A percentile compares a stretch with the other conserved stretches of the same genome.
These are phyloP conservation scores for Daubentonia madagascariensis DNA, from an alignment of 2,113 vertebrate species.

Conservation along the genomic window DNA sequence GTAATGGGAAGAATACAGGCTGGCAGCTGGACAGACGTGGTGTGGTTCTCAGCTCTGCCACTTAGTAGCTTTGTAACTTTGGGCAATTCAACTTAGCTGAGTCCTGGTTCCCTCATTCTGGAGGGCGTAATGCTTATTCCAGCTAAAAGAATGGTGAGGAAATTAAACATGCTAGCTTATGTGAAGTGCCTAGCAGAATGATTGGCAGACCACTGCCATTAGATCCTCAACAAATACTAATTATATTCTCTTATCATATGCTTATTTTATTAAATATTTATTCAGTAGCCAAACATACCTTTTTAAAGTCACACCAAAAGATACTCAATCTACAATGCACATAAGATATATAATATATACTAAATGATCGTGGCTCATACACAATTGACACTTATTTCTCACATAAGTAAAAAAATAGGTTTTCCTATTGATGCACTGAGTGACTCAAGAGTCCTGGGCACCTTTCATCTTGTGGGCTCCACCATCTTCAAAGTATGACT, in stretches of 20 bases:
- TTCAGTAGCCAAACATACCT: not conserved
- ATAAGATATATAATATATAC: not conserved
- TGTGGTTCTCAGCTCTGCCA: not conserved
- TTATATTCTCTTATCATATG: not conserved
- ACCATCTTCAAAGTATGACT: not conserved
- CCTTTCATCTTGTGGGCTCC: not conserved
- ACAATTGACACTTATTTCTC: not conserved
- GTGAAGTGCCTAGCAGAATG: not conserved
- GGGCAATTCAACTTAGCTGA: not conserved
- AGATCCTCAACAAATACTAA: not conserved
- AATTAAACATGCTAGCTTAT: not conserved
- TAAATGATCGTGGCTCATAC: not conserved
- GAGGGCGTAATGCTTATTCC: not conserved
- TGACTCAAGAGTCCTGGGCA: not conserved
- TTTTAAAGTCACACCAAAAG: not conserved
- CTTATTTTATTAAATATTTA: not conserved
- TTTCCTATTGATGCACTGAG: not conserved
- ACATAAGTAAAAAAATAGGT: not conserved
- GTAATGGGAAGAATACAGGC: not conserved
- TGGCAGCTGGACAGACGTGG: not conserved
- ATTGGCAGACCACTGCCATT: not conserved
- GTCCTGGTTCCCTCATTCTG: not conserved
- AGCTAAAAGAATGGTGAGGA: not conserved
- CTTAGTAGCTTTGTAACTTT: not conserved
- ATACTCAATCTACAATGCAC: not conserved